Base-by-base conservation (phyloP, 1,140 invertebrate genomes). In the Nephotettix cincticeps region DNA sequence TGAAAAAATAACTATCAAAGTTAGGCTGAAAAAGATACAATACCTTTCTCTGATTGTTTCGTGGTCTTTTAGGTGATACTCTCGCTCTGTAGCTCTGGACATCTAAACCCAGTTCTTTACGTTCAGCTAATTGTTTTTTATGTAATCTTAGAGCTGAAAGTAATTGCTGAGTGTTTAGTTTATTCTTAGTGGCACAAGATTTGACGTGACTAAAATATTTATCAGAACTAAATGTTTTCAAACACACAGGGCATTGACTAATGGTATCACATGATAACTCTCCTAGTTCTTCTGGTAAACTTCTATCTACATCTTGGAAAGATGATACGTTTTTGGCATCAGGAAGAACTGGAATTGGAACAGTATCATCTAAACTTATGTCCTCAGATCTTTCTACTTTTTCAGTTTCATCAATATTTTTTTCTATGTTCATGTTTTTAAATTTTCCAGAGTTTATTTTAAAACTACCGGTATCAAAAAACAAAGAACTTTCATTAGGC, bases 141-240 rank as follows among this genome's bases (percentile, higher is more conserved):
- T 84, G 83, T 19, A 85, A 73, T 70, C 82, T 75, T 23, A 83
- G 74, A 14, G 82, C 83, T 74, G 80, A 77, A 28, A 85, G 76
- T 23, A 85, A 76, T 65, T 81, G 78, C 68, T 80, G 78, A 4
- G 80, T 81, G 0, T 83, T 78, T 13, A 84, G 67, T 43, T 83
- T 83, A 74, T 84, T 79, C 70, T 81, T 83, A 11, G 71, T 51
- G 2, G 83, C 84, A 77, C 84, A 86, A 51, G 71, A 78, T 75
- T 86, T 86, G 68, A 82, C 78, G 72, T 86, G 84, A n/a, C 76
- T 67, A 17, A 71, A 63, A 1, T 70, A 71, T 56, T 67, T 54
- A 13, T 40, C 67, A 28, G 63, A 19, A 27, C 51, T 65, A 28
- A 72, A n/a, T 21, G 58, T 64, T 54, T 70, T 63, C 27, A 69